Percentiles rank a stretch among this genome's conserved stretches.
Evolutionary conservation across 2,797 vertebrate species (phyloP).

Genomic region (Leptoclinus maculatus): DNA sequence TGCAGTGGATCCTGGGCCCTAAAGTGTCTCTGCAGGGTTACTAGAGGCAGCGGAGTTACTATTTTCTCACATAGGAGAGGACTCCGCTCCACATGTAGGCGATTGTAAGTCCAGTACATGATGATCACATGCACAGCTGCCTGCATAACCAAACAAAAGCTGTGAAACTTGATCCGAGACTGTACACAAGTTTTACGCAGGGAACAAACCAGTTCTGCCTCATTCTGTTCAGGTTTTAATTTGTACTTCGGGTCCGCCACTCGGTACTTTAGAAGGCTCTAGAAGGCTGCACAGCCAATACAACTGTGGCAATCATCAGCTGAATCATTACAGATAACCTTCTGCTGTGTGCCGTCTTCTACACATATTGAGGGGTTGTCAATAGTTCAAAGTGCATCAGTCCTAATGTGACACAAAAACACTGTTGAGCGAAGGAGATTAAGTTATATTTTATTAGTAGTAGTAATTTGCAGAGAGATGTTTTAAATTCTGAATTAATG

Average conservation of each 20-base stretch:
- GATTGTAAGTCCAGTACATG: not conserved
- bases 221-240: conserved; percentile 58
- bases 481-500: not conserved
- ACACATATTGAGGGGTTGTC: not conserved
- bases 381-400: conserved; percentile 4
- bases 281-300: conserved; percentile 30
- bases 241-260: not conserved
- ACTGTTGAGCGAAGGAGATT: not conserved
- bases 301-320: conserved; percentile 42
- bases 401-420: conserved; percentile 4
- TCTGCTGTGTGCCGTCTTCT: not conserved
- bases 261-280: conserved; percentile 54
- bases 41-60: not conserved
- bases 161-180: conserved; percentile 45
- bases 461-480: not conserved
- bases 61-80: not conserved
- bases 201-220: conserved; percentile 65
- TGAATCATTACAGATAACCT: conserved; percentile 13
- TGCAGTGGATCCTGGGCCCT: not conserved
- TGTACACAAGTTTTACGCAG: conserved; percentile 16
- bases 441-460: not conserved
- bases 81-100: not conserved
- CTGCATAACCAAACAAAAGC: conserved; percentile 32
- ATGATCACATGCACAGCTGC: not conserved
- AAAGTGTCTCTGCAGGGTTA: not conserved